phyloP scores from a whole-genome alignment of 1,140 invertebrate genomes.

The Eupristina koningsbergeri region DNA sequence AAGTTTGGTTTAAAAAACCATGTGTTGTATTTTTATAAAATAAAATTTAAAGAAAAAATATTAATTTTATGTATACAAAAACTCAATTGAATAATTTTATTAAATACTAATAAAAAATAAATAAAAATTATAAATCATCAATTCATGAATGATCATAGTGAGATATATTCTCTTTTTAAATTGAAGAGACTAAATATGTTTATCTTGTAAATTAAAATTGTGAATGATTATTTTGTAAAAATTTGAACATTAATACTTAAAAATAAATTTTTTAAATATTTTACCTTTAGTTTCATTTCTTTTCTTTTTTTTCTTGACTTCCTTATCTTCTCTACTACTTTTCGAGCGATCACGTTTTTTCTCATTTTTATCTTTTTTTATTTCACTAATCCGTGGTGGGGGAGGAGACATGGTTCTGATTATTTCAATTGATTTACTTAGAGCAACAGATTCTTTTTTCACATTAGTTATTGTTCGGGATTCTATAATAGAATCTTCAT shows the following conservation, averaged over 20 bases:
- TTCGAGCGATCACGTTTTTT: slow-evolving; percentile 61
- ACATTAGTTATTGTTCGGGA: slow-evolving; percentile 48
- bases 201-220: too few relatives aligned
- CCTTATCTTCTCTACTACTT: slow-evolving; percentile 59
- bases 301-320: slow-evolving; percentile 71
- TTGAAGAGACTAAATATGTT: too few relatives aligned
- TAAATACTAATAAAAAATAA: too few relatives aligned
- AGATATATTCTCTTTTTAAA: too few relatives aligned
- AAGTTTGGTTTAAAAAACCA: too few relatives aligned
- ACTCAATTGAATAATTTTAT: too few relatives aligned
- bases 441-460: slow-evolving; percentile 59
- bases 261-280: not conserved
- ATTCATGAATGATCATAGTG: too few relatives aligned
- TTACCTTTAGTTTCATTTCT: slow-evolving; percentile 76
- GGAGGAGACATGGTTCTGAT: slow-evolving; percentile 47
- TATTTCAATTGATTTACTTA: slow-evolving; percentile 52
- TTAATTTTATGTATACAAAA: too few relatives aligned
- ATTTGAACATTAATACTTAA: not conserved
- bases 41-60: too few relatives aligned
- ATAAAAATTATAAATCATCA: too few relatives aligned
- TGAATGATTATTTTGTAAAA: too few relatives aligned
- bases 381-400: slow-evolving; percentile 26
- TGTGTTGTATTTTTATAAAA: too few relatives aligned
- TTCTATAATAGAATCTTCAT: slow-evolving; percentile 62
- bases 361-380: slow-evolving; percentile 61